Base-by-base conservation (phyloP, 1,140 invertebrate genomes). In the Polypedilum vanderplanki region DNA sequence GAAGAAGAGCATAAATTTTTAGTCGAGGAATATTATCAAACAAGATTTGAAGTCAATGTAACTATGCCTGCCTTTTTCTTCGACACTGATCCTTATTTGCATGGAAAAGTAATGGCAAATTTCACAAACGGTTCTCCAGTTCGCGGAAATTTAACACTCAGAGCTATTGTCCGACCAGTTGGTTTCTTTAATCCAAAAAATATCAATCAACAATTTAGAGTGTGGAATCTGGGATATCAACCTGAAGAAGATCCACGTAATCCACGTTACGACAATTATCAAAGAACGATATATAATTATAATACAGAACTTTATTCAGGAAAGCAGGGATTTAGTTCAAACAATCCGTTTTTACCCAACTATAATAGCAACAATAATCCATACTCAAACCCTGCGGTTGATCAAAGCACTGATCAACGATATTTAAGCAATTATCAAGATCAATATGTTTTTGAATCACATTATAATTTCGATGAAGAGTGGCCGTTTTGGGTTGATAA, bases 21-120 rank as follows among this genome's bases (percentile, higher is more conserved):
- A 3, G 94, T 98, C 0, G 94, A 98, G 83, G 95, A 98, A 85
- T 98, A 96, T 83, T 97, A 97, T 85, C 94, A 96, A 81, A 94
- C 92, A 0, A 85, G 93, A 76, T 95, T 92, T 79, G 93, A 95
- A 84, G 95, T 98, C 0, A 98, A 98, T 83, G 94, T 98, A 0
- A 97, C 94, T 0, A 95, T 97, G 89, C 93, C 95, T 0, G 91
- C 94, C 0, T 97, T 96, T 80, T 93, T 98, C 81, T 91, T 96
- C 79, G 91, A 93, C 76, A 92, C 90, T 15, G 92, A 95, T 78
- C 87, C 85, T 3, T 94, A 87, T 78, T 89, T 98, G 77, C 85
- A 89, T 78, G 96, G 96, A 0, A 87, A 90, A 0, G 87, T 98
- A 3, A 91, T 93, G 87, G 95, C 96, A 0, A 98, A 98, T 88